Evolutionary conservation across 2,113 vertebrate species (phyloP), one percentile per base, ranked within the genome.

Genomic region (Puntigrus tetrazona): DNA sequence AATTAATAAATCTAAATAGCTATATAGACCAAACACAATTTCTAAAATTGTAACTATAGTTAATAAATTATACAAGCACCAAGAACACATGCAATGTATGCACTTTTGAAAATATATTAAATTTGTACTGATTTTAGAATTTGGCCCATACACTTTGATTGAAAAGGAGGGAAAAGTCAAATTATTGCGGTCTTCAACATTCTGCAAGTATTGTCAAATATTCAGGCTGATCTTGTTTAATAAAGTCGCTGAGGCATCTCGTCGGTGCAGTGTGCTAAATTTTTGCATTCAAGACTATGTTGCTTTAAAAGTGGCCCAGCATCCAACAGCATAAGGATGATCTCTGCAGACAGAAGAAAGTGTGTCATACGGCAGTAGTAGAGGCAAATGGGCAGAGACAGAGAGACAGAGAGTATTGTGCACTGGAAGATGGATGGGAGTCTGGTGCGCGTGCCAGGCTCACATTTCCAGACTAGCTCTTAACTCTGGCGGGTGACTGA

Each of bases 401-500:
- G 31, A 78, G 52, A 84, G 72, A 86, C 29, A 80, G 74, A 83
- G 83, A 88, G 78, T 88, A 88, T 88, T 87, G n/a, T n/a, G 88
- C 86, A 55, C 87, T 86, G 84, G 87, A 88, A 88, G 88, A 92
- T 87, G 89, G 90, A 92, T 91, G 87, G 87, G 85, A 89, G 91
- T 89, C 85, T 88, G 88, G 88, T 29, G 76, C 88, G 83, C 86
- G 87, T 91, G 89, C 85, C 90, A 88, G 87, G 83, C 89, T 91
- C 83, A 94, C 93, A 92, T 93, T 93, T 92, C 92, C 95, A 95
- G 94, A 94, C 94, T 94, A 91, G 93, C 92, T 86, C 86, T 88
- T n/a, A n/a, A 65, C 84, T 88, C 75, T 86, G 80, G 86, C 78
- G 82, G 61, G 84, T 86, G 78, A 45, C 73, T 87, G 79, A 72